Percentiles rank a stretch among this genome's conserved stretches.
Evolutionary conservation across 2,797 vertebrate species (phyloP).

Genomic region (Pseudochromis fuscus): DNA sequence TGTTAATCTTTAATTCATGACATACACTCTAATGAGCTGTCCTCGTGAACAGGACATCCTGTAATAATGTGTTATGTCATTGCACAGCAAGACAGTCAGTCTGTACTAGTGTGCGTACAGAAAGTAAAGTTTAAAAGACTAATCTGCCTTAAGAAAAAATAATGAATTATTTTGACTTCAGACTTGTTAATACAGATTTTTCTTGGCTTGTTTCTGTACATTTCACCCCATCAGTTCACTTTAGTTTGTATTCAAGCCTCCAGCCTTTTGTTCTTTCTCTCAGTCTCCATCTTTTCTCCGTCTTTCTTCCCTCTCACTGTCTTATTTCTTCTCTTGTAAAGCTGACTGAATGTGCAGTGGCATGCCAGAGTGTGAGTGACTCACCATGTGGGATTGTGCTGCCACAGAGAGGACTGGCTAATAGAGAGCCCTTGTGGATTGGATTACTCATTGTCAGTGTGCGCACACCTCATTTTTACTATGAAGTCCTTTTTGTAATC

Average conservation of each 20-base stretch:
- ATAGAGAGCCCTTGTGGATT: constrained; percentile 46
- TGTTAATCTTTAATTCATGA: constrained; percentile 71
- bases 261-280: background rate
- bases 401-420: constrained; percentile 52
- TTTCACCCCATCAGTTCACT: constrained; percentile 17
- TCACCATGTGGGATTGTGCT: constrained; percentile 72
- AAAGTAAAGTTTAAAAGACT: background rate
- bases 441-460: constrained; percentile 49
- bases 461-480: constrained; percentile 47
- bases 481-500: constrained; percentile 31
- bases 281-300: background rate
- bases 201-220: constrained; percentile 2
- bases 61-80: constrained; percentile 52
- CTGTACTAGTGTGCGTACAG: background rate
- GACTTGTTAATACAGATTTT: constrained; percentile 7
- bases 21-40: constrained; percentile 43
- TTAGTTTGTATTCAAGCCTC: constrained; percentile 1
- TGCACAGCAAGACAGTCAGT: background rate
- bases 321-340: constrained; percentile 61
- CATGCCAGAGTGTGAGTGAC: constrained; percentile 77
- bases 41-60: constrained; percentile 72
- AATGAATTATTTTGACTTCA: background rate
- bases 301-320: constrained; percentile 22
- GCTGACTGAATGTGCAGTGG: constrained; percentile 76
- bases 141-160: background rate